Conservation (phyloP, 53 echinoderm and acorn worm species). For the Arbacia lixula region DNA sequence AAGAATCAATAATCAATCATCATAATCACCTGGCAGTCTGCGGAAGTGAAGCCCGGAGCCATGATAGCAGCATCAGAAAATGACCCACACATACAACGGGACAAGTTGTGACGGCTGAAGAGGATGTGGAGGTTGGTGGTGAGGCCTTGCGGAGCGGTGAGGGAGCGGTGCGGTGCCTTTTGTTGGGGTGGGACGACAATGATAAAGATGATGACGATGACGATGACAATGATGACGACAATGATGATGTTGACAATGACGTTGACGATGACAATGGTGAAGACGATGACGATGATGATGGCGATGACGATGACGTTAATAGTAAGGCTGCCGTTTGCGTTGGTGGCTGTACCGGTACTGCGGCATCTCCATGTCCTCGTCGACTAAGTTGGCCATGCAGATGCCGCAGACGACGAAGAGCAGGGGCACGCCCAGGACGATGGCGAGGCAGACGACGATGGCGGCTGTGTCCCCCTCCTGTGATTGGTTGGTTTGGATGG, state of each 20-base stretch:
- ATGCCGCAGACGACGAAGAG: conserved; percentile 16
- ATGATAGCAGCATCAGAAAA: conserved; percentile 15
- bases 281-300: background rate
- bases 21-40: conserved; percentile 25
- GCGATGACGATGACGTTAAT: background rate
- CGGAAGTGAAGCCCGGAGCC: conserved; percentile 7
- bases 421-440: conserved; percentile 2
- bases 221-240: background rate
- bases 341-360: background rate
- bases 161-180: no score
- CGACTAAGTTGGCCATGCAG: conserved; percentile 14
- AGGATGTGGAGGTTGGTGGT: background rate
- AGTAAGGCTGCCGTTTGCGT: background rate
- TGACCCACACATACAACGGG: conserved; percentile 10
- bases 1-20: background rate
- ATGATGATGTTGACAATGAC: background rate
- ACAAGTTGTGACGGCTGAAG: background rate
- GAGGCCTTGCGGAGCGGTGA: no score
- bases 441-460: conserved; percentile 4
- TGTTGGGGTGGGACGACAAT: no score
- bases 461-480: background rate
- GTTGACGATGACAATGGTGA: background rate
- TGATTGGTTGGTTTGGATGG: no score
- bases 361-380: conserved; percentile 7
- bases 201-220: no score